These are phyloP conservation scores for Pseudomyrmex flavicornis DNA, from an alignment of 1,140 invertebrate genomes.

Conservation along the genomic window DNA sequence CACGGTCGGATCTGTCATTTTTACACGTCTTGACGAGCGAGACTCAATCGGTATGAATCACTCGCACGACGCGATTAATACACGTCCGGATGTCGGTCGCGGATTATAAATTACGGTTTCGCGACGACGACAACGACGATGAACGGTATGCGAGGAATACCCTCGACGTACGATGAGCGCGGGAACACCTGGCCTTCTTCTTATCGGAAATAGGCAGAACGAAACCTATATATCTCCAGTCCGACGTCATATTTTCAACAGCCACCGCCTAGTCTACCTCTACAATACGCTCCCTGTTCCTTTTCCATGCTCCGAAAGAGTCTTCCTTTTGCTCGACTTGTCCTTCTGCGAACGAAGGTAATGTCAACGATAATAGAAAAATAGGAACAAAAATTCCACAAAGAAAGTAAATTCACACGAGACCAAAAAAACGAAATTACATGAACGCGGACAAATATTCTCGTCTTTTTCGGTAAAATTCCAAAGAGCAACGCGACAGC, in stretches of 20 bases:
- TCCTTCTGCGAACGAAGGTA: too few species aligned
- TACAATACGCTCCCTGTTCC: slow-evolving; percentile 61
- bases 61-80: background rate
- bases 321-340: too few species aligned
- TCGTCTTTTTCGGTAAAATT: background rate
- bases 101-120: slow-evolving; percentile 33
- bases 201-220: slow-evolving; percentile 61
- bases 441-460: too few species aligned
- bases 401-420: too few species aligned
- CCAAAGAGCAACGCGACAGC: background rate
- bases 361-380: too few species aligned
- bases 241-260: slow-evolving; percentile 25
- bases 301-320: background rate
- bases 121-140: background rate
- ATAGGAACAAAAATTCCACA: too few species aligned
- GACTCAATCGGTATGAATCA: slow-evolving; percentile 26
- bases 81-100: slow-evolving; percentile 1
- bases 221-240: slow-evolving; percentile 18
- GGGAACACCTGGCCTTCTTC: slow-evolving; percentile 64
- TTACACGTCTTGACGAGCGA: slow-evolving; percentile 10
- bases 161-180: background rate
- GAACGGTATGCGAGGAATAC: slow-evolving; percentile 11
- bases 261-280: background rate
- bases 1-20: background rate
- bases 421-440: too few species aligned